Conservation (phyloP, 2,888 invertebrate genomes). For the Parnassius apollo region DNA sequence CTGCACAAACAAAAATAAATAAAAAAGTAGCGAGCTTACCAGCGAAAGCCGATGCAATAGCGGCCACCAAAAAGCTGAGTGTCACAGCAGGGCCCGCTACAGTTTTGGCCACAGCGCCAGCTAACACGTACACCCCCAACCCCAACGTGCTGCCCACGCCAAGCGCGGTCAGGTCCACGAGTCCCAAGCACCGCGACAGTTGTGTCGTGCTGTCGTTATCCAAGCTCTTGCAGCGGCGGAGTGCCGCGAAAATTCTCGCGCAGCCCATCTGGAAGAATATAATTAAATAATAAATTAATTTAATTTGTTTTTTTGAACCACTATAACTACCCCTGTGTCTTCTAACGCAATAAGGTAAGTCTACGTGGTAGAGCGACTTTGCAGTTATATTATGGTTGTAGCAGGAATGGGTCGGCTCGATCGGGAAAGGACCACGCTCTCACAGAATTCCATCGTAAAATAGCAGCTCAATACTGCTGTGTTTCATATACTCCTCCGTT, state of each 20-base stretch:
- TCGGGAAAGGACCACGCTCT: too few relatives aligned
- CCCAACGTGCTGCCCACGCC: slow-evolving; percentile 95
- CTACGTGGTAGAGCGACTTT: too few relatives aligned
- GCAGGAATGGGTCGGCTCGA: too few relatives aligned
- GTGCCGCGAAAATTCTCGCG: slow-evolving; percentile 48
- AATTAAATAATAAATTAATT: not conserved
- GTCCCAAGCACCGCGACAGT: slow-evolving; percentile 85
- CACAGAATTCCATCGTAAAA: too few relatives aligned
- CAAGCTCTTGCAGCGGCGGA: slow-evolving; percentile 75
- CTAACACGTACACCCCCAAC: slow-evolving; percentile 96
- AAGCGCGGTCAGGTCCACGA: slow-evolving; percentile 92
- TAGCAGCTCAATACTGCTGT: too few relatives aligned
- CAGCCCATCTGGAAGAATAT: slow-evolving; percentile 59
- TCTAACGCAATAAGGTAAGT: too few relatives aligned
- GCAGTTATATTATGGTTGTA: too few relatives aligned
- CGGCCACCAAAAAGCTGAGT: slow-evolving; percentile 94
- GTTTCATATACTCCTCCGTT: too few relatives aligned
- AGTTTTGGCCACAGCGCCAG: slow-evolving; percentile 92
- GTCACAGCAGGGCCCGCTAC: slow-evolving; percentile 96
- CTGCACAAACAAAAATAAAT: too few relatives aligned
- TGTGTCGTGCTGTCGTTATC: slow-evolving; percentile 57
- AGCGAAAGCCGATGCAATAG: slow-evolving; percentile 95
- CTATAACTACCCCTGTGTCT: too few relatives aligned
- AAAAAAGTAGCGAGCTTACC: slow-evolving; percentile 72
- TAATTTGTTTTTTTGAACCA: too few relatives aligned